Conservation (phyloP, 2,113 vertebrate species). For the Malurus alboscapulatus region DNA sequence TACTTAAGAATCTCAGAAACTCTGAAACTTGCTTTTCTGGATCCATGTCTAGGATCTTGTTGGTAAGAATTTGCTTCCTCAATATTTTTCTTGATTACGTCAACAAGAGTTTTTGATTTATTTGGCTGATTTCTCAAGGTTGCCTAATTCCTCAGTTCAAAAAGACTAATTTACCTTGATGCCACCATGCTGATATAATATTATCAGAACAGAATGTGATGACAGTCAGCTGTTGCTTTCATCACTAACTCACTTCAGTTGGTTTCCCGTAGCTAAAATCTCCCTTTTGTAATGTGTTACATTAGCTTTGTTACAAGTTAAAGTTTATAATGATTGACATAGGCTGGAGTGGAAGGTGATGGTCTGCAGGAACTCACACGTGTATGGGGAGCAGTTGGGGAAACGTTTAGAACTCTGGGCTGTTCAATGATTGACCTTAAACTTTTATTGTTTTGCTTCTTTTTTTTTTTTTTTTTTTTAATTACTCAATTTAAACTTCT, state of each 20-base stretch:
- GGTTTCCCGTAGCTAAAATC: slow-evolving; percentile 41
- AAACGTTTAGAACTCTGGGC: not conserved
- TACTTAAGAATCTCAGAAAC: not conserved
- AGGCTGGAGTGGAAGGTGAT: slow-evolving; percentile 27
- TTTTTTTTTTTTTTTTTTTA: not conserved
- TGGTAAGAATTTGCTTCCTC: not conserved
- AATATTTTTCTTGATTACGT: not conserved
- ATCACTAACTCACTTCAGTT: slow-evolving; percentile 57
- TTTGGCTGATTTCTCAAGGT: not conserved
- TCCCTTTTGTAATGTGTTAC: slow-evolving; percentile 14
- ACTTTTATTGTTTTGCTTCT: not conserved
- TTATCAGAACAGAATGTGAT: slow-evolving; percentile 38
- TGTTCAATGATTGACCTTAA: slow-evolving; percentile 4
- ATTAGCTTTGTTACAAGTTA: slow-evolving; percentile 15
- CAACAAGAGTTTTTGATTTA: not conserved
- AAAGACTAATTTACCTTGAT: slow-evolving; percentile 10
- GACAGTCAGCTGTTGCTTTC: slow-evolving; percentile 57
- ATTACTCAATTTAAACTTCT: not conserved
- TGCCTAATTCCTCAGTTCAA: not conserved
- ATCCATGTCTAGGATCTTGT: not conserved
- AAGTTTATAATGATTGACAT: not conserved
- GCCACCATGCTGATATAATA: not conserved
- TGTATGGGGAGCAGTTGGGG: not conserved
- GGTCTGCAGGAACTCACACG: slow-evolving; percentile 11
- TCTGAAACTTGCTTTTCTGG: not conserved